phyloP scores from a whole-genome alignment of 35 echinoderm and acorn worm species.

The Eucidaris tribuloides region DNA sequence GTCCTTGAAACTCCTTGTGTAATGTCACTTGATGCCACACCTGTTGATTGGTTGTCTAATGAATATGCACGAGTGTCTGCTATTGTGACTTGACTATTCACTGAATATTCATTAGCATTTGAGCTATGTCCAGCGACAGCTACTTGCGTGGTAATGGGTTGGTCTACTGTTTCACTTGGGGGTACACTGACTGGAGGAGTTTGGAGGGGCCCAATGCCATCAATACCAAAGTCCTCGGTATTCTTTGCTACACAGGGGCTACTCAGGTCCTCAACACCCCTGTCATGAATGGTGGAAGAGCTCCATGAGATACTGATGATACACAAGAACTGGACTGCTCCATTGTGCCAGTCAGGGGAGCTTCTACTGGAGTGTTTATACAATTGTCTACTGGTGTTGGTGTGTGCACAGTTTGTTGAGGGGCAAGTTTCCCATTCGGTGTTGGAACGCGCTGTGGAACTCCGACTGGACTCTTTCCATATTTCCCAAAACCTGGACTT shows the following conservation, averaged over 20 bases:
- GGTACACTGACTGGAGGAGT: background rate
- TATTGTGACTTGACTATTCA: background rate
- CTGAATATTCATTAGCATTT: background rate
- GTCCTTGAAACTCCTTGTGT: background rate
- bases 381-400: background rate
- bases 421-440: background rate
- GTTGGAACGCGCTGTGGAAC: too few species aligned
- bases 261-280: background rate
- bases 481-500: too few species aligned
- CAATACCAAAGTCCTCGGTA: conserved; percentile 20
- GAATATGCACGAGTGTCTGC: too few species aligned
- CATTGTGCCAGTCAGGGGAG: too few species aligned
- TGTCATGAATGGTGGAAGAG: background rate
- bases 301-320: background rate
- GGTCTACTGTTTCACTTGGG: background rate
- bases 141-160: background rate
- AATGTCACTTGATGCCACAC: background rate
- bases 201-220: conserved; percentile 21
- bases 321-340: background rate
- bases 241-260: background rate
- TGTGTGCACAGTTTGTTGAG: background rate
- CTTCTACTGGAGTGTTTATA: background rate
- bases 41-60: background rate
- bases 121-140: background rate
- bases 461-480: background rate